Base-by-base conservation (phyloP, 2,888 invertebrate genomes). In the Acleris laterana region DNA sequence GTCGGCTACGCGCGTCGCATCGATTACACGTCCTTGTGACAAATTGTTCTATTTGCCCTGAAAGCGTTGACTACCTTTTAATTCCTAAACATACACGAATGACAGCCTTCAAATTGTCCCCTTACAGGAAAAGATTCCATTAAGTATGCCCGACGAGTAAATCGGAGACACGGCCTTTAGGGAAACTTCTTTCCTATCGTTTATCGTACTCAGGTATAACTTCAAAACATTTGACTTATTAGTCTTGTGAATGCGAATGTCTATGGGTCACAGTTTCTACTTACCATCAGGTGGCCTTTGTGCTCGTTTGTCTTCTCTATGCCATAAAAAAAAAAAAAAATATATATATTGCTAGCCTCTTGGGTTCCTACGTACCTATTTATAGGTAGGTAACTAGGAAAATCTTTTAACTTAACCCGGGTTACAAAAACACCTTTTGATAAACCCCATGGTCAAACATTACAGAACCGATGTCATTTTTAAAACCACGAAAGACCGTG, bases 1-100 rank as follows among this genome's bases (percentile, higher is more conserved):
- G 25, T 28, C 20, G 17, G 28, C 28, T 70, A 74, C 9, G 65
- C 70, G 74, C 78, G 79, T 77, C 79, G 65, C 79, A 81, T 78
- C 80, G 79, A 79, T 83, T 80, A 81, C 79, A 72, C 75, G 75
- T 75, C 74, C 71, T 74, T 69, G 73, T 82, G 81, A 85, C 79
- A 84, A 83, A 84, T 84, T 80, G 79, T 84, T 79, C 78, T 78
- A 80, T 81, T 83, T 80, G 75, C 76, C 74, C 76, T 75, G 78
- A 78, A 76, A 76, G 76, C 74, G 70, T 74, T 63, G 71, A 76
- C 70, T 73, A 74, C 76, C 73, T 76, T 79, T 79, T 80, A 80
- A 79, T 79, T 76, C 74, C 69, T 70, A 71, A 75, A 74, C 71
- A 71, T 68, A 71, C 58, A 52, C 65, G 59, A 56, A 52, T 60